phyloP scores from a whole-genome alignment of 2,888 invertebrate genomes.

The Neoascia interrupta region DNA sequence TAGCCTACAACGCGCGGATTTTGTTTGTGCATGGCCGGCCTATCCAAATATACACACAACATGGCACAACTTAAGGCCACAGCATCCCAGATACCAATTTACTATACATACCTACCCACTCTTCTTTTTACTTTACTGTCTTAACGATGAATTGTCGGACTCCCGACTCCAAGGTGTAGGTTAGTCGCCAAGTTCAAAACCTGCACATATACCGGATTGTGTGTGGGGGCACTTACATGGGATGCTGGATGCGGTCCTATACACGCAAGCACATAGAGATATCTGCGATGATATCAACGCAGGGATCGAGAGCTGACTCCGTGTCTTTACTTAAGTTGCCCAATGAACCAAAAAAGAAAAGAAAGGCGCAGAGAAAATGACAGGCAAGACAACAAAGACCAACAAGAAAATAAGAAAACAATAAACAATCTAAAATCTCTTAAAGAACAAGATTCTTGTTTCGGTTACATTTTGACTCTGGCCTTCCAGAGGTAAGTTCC shows the following conservation, averaged over 20 bases:
- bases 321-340: slow-evolving; percentile 49
- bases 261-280: slow-evolving; percentile 45
- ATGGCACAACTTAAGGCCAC: slow-evolving; percentile 57
- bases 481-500: slow-evolving; percentile 48
- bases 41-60: slow-evolving; percentile 62
- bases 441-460: slow-evolving; percentile 65
- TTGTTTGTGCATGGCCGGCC: slow-evolving; percentile 26
- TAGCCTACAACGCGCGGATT: slow-evolving; percentile 54
- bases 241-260: slow-evolving; percentile 47
- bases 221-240: slow-evolving; percentile 65
- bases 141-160: slow-evolving; percentile 64
- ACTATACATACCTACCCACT: slow-evolving; percentile 10
- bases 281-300: slow-evolving; percentile 54
- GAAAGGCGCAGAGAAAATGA: slow-evolving; percentile 14
- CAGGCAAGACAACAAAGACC: slow-evolving; percentile 43
- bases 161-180: slow-evolving; percentile 67
- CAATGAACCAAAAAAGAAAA: slow-evolving; percentile 59
- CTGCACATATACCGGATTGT: slow-evolving; percentile 63
- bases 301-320: slow-evolving; percentile 49
- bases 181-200: slow-evolving; percentile 68
- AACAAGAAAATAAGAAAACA: slow-evolving; percentile 42
- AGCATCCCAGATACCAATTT: slow-evolving; percentile 65
- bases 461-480: slow-evolving; percentile 67
- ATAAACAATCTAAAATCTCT: slow-evolving; percentile 67
- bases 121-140: slow-evolving; percentile 16